Conservation (phyloP, 2,888 invertebrate species). For the Amphimallon solstitiale region DNA sequence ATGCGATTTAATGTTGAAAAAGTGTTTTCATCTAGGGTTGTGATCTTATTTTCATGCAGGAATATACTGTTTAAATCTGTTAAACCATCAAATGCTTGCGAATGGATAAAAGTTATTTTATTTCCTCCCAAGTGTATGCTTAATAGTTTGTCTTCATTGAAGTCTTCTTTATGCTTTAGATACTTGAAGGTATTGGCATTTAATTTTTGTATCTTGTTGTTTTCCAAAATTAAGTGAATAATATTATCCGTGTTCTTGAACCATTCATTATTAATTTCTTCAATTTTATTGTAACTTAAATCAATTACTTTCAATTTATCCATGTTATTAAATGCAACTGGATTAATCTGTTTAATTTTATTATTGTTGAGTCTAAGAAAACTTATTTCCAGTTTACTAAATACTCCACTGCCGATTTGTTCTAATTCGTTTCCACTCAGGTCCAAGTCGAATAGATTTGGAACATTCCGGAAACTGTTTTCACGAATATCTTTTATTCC, state of each 20-base stretch:
- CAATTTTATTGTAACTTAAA: constrained; percentile 52
- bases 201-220: constrained; percentile 49
- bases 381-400: constrained; percentile 47
- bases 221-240: constrained; percentile 49
- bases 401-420: constrained; percentile 49
- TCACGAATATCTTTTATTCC: constrained; percentile 49
- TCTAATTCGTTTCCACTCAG: constrained; percentile 49
- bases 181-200: constrained; percentile 49
- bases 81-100: constrained; percentile 51
- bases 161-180: constrained; percentile 46
- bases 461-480: constrained; percentile 50
- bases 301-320: constrained; percentile 49
- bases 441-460: constrained; percentile 45
- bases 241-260: constrained; percentile 51
- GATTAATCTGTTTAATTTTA: constrained; percentile 49
- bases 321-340: constrained; percentile 52
- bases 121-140: constrained; percentile 51
- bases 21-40: constrained; percentile 47
- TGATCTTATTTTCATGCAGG: constrained; percentile 51
- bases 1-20: constrained; percentile 26
- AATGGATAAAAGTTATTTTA: constrained; percentile 49
- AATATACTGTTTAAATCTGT: constrained; percentile 51
- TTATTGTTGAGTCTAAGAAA: constrained; percentile 51
- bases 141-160: constrained; percentile 45
- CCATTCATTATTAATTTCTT: constrained; percentile 49